phyloP scores from a whole-genome alignment of 2,888 invertebrate species.

The Tetrapedia diversipes region DNA sequence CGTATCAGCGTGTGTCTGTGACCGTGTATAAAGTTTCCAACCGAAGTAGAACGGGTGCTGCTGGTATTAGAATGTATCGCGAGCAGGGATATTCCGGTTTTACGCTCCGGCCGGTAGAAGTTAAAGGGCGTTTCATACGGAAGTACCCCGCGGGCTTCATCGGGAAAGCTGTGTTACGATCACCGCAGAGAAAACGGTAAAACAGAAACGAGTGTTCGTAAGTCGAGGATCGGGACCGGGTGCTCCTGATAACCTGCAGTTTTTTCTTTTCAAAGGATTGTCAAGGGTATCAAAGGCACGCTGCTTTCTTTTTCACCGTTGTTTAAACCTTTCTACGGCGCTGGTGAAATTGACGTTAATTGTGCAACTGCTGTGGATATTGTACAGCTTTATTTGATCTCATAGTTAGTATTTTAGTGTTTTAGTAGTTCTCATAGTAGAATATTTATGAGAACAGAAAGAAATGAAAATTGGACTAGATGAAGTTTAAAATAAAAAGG shows the following conservation, averaged over 20 bases:
- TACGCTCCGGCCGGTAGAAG: slow-evolving; percentile 47
- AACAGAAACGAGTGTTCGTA: slow-evolving; percentile 22
- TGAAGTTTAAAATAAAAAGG: too few species aligned
- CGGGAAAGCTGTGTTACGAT: slow-evolving; percentile 35
- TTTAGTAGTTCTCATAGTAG: too few species aligned
- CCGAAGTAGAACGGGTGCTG: slow-evolving; percentile 9
- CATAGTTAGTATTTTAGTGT: too few species aligned
- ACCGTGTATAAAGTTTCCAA: slow-evolving; percentile 29
- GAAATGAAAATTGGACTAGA: too few species aligned
- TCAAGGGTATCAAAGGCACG: not conserved
- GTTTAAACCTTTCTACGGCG: too few species aligned
- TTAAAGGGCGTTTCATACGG: slow-evolving; percentile 51
- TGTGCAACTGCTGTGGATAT: too few species aligned
- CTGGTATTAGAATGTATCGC: slow-evolving; percentile 37
- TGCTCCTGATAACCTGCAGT: not conserved
- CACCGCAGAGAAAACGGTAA: slow-evolving; percentile 15
- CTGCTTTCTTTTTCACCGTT: too few species aligned
- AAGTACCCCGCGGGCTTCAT: slow-evolving; percentile 13
- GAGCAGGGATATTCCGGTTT: slow-evolving; percentile 56
- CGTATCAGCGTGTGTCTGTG: slow-evolving; percentile 12
- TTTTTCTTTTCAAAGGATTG: not conserved
- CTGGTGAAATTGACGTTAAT: too few species aligned
- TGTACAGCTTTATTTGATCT: too few species aligned
- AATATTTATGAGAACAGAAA: too few species aligned
- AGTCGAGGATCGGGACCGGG: not conserved